phyloP scores from a whole-genome alignment of 2,888 invertebrate species.

The Ernsta delagoae region DNA sequence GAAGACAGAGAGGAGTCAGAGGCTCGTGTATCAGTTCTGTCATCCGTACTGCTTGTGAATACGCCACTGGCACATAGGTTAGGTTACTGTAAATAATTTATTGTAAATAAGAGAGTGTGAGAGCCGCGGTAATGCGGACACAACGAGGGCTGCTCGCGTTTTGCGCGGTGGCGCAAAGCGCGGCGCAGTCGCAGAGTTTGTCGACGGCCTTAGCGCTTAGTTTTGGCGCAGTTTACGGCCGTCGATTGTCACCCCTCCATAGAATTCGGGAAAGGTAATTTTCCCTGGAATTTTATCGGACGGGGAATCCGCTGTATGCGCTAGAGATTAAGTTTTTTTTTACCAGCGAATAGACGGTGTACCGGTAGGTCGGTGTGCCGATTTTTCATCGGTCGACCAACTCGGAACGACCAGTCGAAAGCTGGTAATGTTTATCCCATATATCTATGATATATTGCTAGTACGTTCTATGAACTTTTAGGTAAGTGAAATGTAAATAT shows the following conservation, averaged over 20 bases:
- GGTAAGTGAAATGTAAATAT: slow-evolving; percentile 72
- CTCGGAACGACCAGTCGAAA: slow-evolving; percentile 64
- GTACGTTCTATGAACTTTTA: slow-evolving; percentile 98
- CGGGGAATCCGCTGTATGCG: slow-evolving; percentile 68
- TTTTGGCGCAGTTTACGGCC: slow-evolving; percentile 52
- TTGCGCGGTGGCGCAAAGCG: slow-evolving; percentile 65
- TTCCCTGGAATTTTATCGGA: slow-evolving; percentile 79
- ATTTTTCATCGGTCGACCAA: slow-evolving; percentile 45
- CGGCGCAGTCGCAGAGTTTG: slow-evolving; percentile 61
- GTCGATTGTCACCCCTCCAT: slow-evolving; percentile 71
- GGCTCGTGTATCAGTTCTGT: slow-evolving; percentile 99
- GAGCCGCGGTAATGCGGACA: slow-evolving; percentile 82
- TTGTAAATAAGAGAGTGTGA: slow-evolving; percentile 58
- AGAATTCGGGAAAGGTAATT: slow-evolving; percentile 84
- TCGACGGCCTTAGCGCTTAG: slow-evolving; percentile 54
- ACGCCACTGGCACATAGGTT: slow-evolving; percentile 51
- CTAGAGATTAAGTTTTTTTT: slow-evolving; percentile 71
- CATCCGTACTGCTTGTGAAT: slow-evolving; percentile 94
- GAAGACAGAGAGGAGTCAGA: slow-evolving; percentile 98
- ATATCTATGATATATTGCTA: slow-evolving; percentile 99
- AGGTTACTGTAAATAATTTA: slow-evolving; percentile 67
- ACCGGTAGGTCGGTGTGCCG: slow-evolving; percentile 43
- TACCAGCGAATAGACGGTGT: slow-evolving; percentile 71
- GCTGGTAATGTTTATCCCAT: slow-evolving; percentile 95
- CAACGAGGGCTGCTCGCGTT: slow-evolving; percentile 64